Percentiles rank a stretch among this genome's conserved stretches.
Conservation (phyloP, 2,888 invertebrate species). For the Drosophila neonasuta region DNA sequence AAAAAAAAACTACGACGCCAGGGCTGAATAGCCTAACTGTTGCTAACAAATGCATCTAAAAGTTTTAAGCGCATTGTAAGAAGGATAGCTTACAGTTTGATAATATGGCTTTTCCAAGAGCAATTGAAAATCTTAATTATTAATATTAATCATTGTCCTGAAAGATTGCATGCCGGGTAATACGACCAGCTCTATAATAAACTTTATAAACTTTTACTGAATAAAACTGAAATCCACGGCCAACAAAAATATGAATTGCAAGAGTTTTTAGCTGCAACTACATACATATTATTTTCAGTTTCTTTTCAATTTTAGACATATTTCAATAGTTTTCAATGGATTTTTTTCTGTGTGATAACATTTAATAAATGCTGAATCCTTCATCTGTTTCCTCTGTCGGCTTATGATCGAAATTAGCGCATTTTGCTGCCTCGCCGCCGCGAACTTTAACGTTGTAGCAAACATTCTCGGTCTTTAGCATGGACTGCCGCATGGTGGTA, state of each 20-base stretch:
- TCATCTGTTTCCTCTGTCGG: constrained; percentile 82
- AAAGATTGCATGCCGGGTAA: too few species aligned
- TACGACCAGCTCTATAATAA: too few species aligned
- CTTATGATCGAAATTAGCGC: constrained; percentile 81
- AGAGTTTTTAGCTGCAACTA: too few species aligned
- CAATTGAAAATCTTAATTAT: too few species aligned
- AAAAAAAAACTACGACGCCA: background rate
- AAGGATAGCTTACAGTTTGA: too few species aligned
- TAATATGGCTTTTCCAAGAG: too few species aligned
- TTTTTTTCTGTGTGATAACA: background rate
- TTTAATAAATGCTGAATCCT: constrained; percentile 79
- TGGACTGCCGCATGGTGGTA: constrained; percentile 87
- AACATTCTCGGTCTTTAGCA: constrained; percentile 91
- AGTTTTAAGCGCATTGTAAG: background rate
- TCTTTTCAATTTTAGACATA: background rate
- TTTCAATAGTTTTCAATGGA: background rate
- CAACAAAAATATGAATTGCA: too few species aligned
- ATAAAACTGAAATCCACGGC: too few species aligned
- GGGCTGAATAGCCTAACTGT: background rate
- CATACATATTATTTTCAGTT: background rate
- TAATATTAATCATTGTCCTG: too few species aligned
- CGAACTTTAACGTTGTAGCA: constrained; percentile 91
- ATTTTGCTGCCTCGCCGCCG: constrained; percentile 88
- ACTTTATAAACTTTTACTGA: too few species aligned
- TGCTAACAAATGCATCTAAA: background rate